Evolutionary conservation across 2,113 vertebrate genomes (phyloP), one percentile per base, ranked within the genome.

Genomic region (Gambusia affinis): DNA sequence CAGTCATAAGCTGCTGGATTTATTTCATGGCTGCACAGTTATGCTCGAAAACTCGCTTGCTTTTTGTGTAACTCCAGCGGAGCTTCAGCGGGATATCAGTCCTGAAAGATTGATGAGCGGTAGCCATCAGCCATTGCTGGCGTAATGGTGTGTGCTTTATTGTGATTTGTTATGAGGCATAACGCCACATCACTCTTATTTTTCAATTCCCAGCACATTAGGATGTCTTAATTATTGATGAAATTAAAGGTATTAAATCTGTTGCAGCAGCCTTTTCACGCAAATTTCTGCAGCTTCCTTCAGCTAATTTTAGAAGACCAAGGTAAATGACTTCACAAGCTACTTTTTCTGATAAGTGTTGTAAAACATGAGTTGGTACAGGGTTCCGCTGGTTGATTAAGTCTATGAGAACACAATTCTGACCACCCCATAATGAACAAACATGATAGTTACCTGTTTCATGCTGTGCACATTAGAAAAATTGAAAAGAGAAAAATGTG

Each of bases 71-170:
- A 19, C 61, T 80, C 68, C 27, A 70, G 63, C 84, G 66, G 64
- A 81, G 79, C 60, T 73, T 67, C 81, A 73, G 70, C 72, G 62
- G 42, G 70, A 73, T 86, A 86, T 82, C 70, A 76, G 75, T 87
- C 74, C 79, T 73, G 29, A 85, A 88, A 87, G 84, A 93, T 79
- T 83, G 77, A 92, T 93, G 82, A 79, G 37, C 51, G 35, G 60
- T 82, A 86, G 87, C 87, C 87, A 74, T 84, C 70, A 84, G 80
- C 74, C 68, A 75, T 73, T 81, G 65, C 67, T 75, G 73, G 75
- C 61, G 80, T 93, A 91, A 92, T 91, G 74, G 85, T 83, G 75
- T 65, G 71, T 86, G 77, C 72, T 85, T 90, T 81, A 86, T 87
- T 90, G 81, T 87, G 82, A 92, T 89, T 92, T 86, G 78, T 85